Conservation (phyloP, 2,797 vertebrate genomes). For the Acipenser oxyrinchus region DNA sequence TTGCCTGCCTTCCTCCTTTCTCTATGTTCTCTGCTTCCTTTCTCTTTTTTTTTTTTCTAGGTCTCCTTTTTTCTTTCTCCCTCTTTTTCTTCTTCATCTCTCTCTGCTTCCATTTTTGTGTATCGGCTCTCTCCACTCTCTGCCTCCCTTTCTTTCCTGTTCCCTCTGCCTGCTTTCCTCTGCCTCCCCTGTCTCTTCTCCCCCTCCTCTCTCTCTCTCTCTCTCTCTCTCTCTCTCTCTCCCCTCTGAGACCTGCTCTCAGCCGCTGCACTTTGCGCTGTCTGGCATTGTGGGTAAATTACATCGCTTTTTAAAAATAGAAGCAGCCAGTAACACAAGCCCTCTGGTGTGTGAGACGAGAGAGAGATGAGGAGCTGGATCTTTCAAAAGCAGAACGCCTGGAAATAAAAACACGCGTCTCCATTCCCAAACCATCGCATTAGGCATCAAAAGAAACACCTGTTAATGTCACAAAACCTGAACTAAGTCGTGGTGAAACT, state of each 20-base stretch:
- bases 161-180: not conserved
- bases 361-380: no score
- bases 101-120: not conserved
- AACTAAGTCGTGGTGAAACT: no score
- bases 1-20: constrained; percentile 11
- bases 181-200: not conserved
- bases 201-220: not conserved
- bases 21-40: constrained; percentile 16
- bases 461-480: no score
- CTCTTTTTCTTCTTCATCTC: not conserved
- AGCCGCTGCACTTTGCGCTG: constrained; percentile 44
- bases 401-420: no score
- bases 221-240: constrained; percentile 18
- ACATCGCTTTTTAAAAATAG: constrained; percentile 61
- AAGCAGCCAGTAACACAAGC: constrained; percentile 31
- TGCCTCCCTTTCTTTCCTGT: not conserved
- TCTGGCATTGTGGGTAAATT: constrained; percentile 54
- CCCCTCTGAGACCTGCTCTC: constrained; percentile 39
- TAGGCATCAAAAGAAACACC: no score
- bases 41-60: constrained; percentile 16
- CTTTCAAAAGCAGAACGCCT: no score
- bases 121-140: not conserved
- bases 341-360: no score
- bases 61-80: constrained; percentile 19
- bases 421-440: no score